A percentile compares a stretch with the other conserved stretches of the same genome.
These are phyloP conservation scores for Stigmatopora nigra DNA, from an alignment of 2,113 vertebrate species.

Conservation along the genomic window DNA sequence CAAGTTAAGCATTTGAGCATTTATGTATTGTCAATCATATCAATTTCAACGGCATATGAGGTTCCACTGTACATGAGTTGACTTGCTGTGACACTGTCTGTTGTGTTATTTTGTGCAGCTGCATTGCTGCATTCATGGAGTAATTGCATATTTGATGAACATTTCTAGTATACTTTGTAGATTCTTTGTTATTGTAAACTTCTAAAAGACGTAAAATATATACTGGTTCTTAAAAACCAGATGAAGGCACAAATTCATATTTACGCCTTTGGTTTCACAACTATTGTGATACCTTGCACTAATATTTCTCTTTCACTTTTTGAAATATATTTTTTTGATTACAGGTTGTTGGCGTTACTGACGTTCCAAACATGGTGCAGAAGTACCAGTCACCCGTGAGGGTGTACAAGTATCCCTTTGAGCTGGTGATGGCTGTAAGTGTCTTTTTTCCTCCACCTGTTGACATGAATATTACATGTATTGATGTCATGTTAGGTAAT, in stretches of 20 bases:
- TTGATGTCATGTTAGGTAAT: slow-evolving; percentile 32
- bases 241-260: slow-evolving; percentile 12
- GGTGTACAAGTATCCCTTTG: slow-evolving; percentile 94
- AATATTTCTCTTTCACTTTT: not conserved
- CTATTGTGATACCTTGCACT: not conserved
- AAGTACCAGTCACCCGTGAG: slow-evolving; percentile 95
- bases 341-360: slow-evolving; percentile 48
- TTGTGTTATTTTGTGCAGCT: slow-evolving; percentile 11
- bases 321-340: slow-evolving; percentile 9
- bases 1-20: not conserved
- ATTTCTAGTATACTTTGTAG: slow-evolving; percentile 10
- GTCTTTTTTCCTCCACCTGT: slow-evolving; percentile 10
- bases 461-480: slow-evolving; percentile 28
- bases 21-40: not conserved
- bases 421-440: slow-evolving; percentile 97
- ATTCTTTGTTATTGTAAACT: slow-evolving; percentile 10
- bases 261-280: slow-evolving; percentile 4
- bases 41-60: not conserved
- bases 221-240: slow-evolving; percentile 4
- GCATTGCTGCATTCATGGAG: slow-evolving; percentile 45
- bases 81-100: slow-evolving; percentile 14
- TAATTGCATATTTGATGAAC: slow-evolving; percentile 19
- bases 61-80: slow-evolving; percentile 1
- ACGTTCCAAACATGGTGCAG: slow-evolving; percentile 82
- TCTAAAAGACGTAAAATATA: slow-evolving; percentile 29